Percentiles rank a stretch among this genome's conserved stretches.
Evolutionary conservation across 2,888 invertebrate species (phyloP).

Genomic region (Acronicta alni): DNA sequence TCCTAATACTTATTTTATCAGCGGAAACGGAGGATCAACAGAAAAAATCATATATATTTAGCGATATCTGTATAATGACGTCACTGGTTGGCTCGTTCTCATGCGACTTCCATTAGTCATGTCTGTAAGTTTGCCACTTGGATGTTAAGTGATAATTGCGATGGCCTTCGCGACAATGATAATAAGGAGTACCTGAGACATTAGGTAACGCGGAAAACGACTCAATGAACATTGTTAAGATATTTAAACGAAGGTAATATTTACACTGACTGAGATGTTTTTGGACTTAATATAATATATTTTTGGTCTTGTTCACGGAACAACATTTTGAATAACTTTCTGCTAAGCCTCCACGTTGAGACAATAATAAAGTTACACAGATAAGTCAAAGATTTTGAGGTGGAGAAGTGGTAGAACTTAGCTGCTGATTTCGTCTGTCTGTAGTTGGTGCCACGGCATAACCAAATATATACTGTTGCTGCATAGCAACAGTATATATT

Average conservation of each 20-base stretch:
- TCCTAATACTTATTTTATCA: conserved; percentile 11
- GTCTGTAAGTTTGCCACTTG: conserved; percentile 70
- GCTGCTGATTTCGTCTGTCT: no score
- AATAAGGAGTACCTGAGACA: conserved; percentile 49
- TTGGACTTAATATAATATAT: neutral
- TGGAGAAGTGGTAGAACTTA: no score
- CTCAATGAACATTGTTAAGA: conserved; percentile 22
- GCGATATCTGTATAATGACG: conserved; percentile 34
- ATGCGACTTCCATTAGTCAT: conserved; percentile 67
- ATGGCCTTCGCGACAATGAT: conserved; percentile 68
- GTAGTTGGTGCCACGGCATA: no score
- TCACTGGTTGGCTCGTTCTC: conserved; percentile 35
- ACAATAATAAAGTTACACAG: no score
- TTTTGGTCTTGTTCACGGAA: neutral
- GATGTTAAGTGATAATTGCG: conserved; percentile 69
- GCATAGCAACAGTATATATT: no score
- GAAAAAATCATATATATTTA: conserved; percentile 28
- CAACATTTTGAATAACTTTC: neutral
- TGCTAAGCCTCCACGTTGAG: neutral
- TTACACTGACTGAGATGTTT: neutral
- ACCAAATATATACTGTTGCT: no score
- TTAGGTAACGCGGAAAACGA: conserved; percentile 42
- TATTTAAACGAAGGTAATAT: conserved; percentile 23
- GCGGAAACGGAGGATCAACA: conserved; percentile 15
- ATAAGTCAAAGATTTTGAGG: no score